Evolutionary conservation across 2,888 invertebrate species (phyloP).

Genomic region (Orthosia cruda): DNA sequence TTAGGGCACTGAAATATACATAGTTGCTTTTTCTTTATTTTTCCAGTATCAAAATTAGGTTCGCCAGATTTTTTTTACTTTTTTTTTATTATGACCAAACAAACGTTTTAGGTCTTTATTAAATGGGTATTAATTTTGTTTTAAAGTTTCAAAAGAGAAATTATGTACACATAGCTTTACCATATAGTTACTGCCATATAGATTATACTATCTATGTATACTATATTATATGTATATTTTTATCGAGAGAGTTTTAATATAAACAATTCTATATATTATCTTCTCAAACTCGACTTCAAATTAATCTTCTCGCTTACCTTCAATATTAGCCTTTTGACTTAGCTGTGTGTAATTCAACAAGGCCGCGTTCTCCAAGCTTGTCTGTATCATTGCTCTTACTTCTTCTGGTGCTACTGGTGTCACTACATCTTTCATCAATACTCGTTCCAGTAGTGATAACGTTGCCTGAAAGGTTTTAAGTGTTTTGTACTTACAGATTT

Average conservation of each 20-base stretch:
- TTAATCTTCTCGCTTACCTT: constrained; percentile 93
- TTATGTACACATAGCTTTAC: no score
- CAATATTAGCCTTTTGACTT: constrained; percentile 99
- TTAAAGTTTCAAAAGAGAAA: no score
- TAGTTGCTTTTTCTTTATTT: not conserved
- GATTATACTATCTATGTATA: no score
- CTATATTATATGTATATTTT: no score
- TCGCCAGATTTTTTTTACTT: no score
- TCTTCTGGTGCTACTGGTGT: constrained; percentile 99
- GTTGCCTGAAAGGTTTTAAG: constrained; percentile 93
- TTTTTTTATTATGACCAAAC: no score
- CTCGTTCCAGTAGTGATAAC: constrained; percentile 98
- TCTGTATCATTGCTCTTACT: constrained; percentile 98
- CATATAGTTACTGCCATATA: no score
- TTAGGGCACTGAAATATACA: not conserved
- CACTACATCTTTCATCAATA: constrained; percentile 99
- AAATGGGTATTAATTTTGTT: no score
- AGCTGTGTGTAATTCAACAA: constrained; percentile 99
- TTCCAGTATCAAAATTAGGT: not conserved
- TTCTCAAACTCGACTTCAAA: not conserved
- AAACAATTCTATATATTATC: no score
- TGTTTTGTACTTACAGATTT: constrained; percentile 8
- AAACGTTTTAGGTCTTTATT: no score
- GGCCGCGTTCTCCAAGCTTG: constrained; percentile 99
- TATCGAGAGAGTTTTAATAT: no score